Evolutionary conservation across 1,140 invertebrate genomes (phyloP), one percentile per base, ranked within the genome.

Genomic region (Bombyx mandarina): DNA sequence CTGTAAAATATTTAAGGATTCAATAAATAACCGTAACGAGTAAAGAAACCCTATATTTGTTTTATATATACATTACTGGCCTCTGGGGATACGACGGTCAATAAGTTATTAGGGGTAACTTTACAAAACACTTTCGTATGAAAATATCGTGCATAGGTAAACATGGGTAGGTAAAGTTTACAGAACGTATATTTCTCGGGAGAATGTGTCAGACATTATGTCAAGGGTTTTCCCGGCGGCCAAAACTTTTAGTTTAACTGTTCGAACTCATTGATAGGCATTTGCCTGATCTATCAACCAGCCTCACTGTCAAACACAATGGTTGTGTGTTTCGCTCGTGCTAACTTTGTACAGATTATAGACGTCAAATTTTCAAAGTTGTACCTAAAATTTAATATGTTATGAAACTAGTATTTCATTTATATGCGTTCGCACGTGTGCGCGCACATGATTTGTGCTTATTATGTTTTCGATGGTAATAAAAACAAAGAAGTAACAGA

Each of bases 221-320:
- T 50, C 49, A 54, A 65, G 57, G 63, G 63, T 61, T 58, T 35
- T 65, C 63, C 63, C 63, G 12, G 18, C 43, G 63, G 63, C 57
- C 59, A 52, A 58, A 64, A 65, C 59, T 65, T 64, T 35, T 18
- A 50, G 12, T 56, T 64, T 58, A 57, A 58, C 63, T 65, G 56
- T 58, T 65, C 58, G 58, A 57, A 55, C 45, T 57, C 58, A 65
- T 60, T 61, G 59, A 61, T 60, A 59, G 63, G 22, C 54, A 65
- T 54, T 58, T 61, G 35, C 50, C 50, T 35, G 26, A 35, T 35
- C 26, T 5, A 35, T 35, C 26, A 35, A 35, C 26, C 26, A 35
- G 26, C 26, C 26, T 35, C 4, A 35, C 26, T 35, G 26, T 35
- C 26, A 35, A 35, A 35, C 26, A 35, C 26, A 35, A 35, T 35